phyloP scores from a whole-genome alignment of 1,140 invertebrate genomes.

The Dreissena rostriformis region DNA sequence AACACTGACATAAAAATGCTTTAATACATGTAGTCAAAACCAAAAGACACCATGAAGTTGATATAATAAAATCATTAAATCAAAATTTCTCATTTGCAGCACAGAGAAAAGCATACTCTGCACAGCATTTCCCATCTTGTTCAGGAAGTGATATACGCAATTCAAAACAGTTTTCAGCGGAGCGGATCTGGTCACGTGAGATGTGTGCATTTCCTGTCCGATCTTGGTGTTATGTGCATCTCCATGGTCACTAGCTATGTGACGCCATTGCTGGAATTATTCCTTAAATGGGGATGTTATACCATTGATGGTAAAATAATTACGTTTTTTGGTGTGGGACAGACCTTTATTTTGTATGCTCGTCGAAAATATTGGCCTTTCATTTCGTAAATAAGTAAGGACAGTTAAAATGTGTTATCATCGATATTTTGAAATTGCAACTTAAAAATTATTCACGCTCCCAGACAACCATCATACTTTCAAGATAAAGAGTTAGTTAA shows the following conservation, averaged over 20 bases:
- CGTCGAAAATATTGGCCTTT: not conserved
- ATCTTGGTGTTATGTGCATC: conserved; percentile 15
- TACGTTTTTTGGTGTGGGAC: not conserved
- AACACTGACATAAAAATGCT: not conserved
- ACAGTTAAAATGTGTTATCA: not conserved
- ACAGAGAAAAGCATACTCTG: conserved; percentile 33
- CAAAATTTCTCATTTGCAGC: conserved; percentile 12
- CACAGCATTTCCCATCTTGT: conserved; percentile 15
- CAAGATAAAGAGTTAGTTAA: not conserved
- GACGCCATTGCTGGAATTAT: conserved; percentile 34
- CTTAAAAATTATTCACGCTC: not conserved
- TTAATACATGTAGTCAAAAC: not conserved
- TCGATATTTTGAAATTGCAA: too few relatives aligned
- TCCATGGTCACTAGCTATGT: conserved; percentile 16
- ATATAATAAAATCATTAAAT: too few relatives aligned
- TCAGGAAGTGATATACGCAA: conserved; percentile 18
- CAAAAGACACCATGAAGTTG: not conserved
- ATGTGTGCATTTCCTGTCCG: conserved; percentile 42
- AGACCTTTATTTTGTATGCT: not conserved
- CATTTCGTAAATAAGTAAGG: not conserved
- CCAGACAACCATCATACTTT: not conserved
- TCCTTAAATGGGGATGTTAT: conserved; percentile 37
- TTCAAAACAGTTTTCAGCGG: conserved; percentile 32
- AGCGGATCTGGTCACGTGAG: conserved; percentile 1
- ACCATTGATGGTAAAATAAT: conserved; percentile 12